These are phyloP conservation scores for Hassar affinis DNA, from an alignment of 2,113 vertebrate genomes.

Conservation along the genomic window DNA sequence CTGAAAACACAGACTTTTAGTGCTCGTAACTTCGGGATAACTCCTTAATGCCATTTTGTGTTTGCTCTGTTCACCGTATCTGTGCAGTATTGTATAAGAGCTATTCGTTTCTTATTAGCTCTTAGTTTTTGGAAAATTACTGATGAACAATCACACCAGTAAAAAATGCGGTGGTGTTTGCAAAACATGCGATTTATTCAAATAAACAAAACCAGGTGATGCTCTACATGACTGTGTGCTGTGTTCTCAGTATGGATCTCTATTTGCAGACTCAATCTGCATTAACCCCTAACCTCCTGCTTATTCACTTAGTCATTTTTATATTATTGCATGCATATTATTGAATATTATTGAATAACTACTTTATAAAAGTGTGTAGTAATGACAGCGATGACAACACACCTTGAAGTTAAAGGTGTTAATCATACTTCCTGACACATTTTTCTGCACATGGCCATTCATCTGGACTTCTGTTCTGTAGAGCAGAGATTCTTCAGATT, in stretches of 20 bases:
- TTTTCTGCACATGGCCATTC: not conserved
- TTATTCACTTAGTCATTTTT: not conserved
- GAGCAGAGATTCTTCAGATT: slow-evolving; percentile 8
- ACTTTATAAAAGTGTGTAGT: not conserved
- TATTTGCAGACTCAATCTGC: not conserved
- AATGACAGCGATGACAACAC: not conserved
- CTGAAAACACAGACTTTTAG: slow-evolving; percentile 2
- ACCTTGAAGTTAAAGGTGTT: not conserved
- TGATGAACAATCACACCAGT: not conserved
- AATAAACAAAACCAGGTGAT: not conserved
- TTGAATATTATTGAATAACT: not conserved
- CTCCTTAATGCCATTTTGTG: not conserved
- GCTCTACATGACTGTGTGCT: not conserved
- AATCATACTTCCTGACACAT: not conserved
- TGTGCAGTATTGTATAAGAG: not conserved
- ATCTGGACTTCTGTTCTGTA: not conserved
- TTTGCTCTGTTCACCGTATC: not conserved
- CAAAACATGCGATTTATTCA: not conserved
- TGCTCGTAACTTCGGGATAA: not conserved
- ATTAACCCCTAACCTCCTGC: not conserved
- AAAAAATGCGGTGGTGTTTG: not conserved
- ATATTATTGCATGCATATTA: too few species aligned
- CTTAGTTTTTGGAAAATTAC: not conserved
- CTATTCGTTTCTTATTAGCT: too few species aligned
- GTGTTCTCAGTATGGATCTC: not conserved